Base-by-base conservation (phyloP, 1,140 invertebrate species). In the Drosophila subpulchrella region DNA sequence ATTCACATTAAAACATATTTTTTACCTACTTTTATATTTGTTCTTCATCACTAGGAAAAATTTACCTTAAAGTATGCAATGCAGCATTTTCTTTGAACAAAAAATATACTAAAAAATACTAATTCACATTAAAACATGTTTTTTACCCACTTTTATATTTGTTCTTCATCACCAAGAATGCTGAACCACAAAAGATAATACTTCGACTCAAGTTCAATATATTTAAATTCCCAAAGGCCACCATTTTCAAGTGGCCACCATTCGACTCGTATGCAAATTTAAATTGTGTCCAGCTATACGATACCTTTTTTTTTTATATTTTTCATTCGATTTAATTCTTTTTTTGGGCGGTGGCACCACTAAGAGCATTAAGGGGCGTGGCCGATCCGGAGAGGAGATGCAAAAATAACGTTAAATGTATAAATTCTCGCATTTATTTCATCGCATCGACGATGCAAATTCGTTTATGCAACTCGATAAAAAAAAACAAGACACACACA, bases 341-440 rank as follows among this genome's bases (percentile, higher is more conserved):
- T 61, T 60, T 76, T 55, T 62, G 20, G 59, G 34, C 20, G 32
- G 12, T 46, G 24, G 58, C 38, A 47, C 39, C 67, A 10, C 47
- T 73, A 73, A 73, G 70, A 73, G 70, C 67, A 73, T 73, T 73
- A 73, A 24, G 58, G 27, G 63, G 42, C 44, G 17, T 42, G 63
- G 44, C 12, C 63, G 17, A 56, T 41, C 63, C 55, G 42, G 32
- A 39, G 63, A 39, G 63, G 42, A 70, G 61, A 68, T 71, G 53
- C 67, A 71, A 71, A 71, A 71, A 71, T 42, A 71, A 50, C 51
- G 44, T 65, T 55, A 83, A 73, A 73, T 60, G 47, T 54, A 75
- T 80, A 84, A 80, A 83, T 75, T 67, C 42, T 68, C 55, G 60
- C 74, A 83, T 84, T 76, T 86, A 74, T 79, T 74, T 60, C 68